These are phyloP conservation scores for Bombus pascuorum DNA, from an alignment of 1,140 invertebrate species.

Conservation along the genomic window DNA sequence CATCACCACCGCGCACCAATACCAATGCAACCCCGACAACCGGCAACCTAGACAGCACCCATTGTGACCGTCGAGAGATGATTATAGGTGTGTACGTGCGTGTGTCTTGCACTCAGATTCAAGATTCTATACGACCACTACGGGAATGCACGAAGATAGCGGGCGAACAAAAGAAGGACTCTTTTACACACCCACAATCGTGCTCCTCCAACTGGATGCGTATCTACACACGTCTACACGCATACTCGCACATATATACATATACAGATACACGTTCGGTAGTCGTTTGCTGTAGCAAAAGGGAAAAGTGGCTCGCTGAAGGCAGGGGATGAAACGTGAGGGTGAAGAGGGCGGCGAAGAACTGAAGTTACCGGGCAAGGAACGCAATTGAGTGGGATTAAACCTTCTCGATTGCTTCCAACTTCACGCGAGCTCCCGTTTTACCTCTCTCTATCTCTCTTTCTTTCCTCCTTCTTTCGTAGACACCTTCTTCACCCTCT, in stretches of 20 bases:
- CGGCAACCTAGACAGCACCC: slow-evolving; percentile 9
- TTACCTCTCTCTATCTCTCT: slow-evolving; percentile 33
- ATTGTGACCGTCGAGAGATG: slow-evolving; percentile 36
- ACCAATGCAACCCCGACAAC: background rate
- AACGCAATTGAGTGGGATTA: slow-evolving; percentile 81
- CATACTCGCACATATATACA: background rate
- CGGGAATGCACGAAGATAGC: slow-evolving; percentile 45
- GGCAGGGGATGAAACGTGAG: slow-evolving; percentile 53
- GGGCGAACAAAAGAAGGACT: slow-evolving; percentile 58
- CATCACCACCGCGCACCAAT: slow-evolving; percentile 18
- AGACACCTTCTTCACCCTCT: background rate
- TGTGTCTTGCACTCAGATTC: slow-evolving; percentile 45
- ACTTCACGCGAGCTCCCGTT: slow-evolving; percentile 76
- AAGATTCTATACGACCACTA: slow-evolving; percentile 47
- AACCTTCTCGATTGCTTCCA: slow-evolving; percentile 81
- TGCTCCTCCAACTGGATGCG: background rate
- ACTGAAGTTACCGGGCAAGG: slow-evolving; percentile 74
- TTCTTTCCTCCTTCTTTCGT: background rate
- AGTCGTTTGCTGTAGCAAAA: slow-evolving; percentile 63
- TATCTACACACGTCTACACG: background rate
- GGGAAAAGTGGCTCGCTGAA: slow-evolving; percentile 68
- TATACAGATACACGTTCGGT: background rate
- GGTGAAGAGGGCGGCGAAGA: slow-evolving; percentile 53
- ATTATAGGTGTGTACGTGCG: slow-evolving; percentile 35
- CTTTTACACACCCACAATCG: slow-evolving; percentile 34